These are phyloP conservation scores for Melanotaenia parkinsoni DNA, from an alignment of 2,797 vertebrate genomes.

Conservation along the genomic window DNA sequence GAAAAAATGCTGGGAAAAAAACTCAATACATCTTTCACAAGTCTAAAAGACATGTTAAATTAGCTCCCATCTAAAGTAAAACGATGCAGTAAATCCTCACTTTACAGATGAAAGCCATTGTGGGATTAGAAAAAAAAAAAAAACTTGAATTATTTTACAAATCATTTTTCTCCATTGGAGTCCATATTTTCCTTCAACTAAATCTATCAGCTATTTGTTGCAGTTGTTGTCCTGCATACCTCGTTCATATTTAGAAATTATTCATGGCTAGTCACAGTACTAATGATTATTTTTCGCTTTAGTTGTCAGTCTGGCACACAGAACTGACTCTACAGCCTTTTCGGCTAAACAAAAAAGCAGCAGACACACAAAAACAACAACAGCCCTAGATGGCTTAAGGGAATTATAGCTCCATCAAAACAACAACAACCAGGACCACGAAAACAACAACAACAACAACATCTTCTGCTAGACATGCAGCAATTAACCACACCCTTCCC, in stretches of 20 bases:
- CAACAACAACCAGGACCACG: slow-evolving; percentile 65
- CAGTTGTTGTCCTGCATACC: background rate
- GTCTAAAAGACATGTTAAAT: background rate
- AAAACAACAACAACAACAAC: slow-evolving; percentile 75
- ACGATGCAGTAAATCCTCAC: background rate
- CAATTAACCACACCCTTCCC: slow-evolving; percentile 71
- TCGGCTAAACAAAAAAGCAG: slow-evolving; percentile 59
- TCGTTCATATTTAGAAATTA: background rate
- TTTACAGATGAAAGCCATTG: background rate
- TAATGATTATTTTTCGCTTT: slow-evolving; percentile 34
- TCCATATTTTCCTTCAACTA: background rate
- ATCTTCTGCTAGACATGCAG: slow-evolving; percentile 70
- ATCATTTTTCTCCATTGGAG: background rate
- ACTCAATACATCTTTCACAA: background rate
- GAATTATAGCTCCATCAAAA: slow-evolving; percentile 69
- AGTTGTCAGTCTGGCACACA: slow-evolving; percentile 27
- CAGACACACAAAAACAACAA: slow-evolving; percentile 55
- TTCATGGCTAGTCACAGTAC: slow-evolving; percentile 1
- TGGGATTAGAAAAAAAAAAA: background rate
- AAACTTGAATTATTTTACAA: background rate
- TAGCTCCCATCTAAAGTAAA: background rate
- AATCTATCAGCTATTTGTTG: background rate
- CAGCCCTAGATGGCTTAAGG: slow-evolving; percentile 53
- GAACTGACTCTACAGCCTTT: slow-evolving; percentile 31
- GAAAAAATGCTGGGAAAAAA: background rate